Percentiles rank a stretch among this genome's conserved stretches.
Conservation (phyloP, 2,113 vertebrate species). For the Calyptommatus sinebrachiatus region DNA sequence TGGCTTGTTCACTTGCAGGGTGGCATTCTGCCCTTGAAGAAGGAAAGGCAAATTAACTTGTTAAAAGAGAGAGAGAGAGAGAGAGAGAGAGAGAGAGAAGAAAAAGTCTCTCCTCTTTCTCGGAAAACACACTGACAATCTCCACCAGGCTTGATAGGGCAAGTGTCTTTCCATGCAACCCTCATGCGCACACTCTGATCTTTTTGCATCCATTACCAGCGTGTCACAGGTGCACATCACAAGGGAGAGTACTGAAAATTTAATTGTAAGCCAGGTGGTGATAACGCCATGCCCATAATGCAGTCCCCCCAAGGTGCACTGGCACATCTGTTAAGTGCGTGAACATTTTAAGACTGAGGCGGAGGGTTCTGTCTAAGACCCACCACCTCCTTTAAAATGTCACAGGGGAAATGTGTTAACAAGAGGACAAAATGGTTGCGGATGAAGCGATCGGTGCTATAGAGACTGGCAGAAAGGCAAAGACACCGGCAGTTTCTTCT, state of each 20-base stretch:
- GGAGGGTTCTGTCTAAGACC: background rate
- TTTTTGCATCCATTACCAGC: constrained; percentile 29
- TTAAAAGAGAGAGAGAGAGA: accelerated
- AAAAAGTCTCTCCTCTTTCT: constrained; percentile 18
- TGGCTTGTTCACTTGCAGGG: constrained; percentile 25
- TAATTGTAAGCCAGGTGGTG: constrained; percentile 66
- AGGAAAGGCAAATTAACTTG: constrained; percentile 12
- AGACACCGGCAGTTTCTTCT: background rate
- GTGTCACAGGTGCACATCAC: constrained; percentile 66
- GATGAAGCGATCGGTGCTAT: background rate
- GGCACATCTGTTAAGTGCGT: constrained; percentile 2
- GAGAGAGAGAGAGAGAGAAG: background rate
- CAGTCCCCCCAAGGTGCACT: constrained; percentile 43
- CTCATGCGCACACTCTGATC: constrained; percentile 46
- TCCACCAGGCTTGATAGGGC: constrained; percentile 47
- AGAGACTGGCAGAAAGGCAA: background rate
- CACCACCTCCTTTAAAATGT: background rate
- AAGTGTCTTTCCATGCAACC: constrained; percentile 22
- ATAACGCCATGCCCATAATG: constrained; percentile 45
- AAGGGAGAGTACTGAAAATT: constrained; percentile 64
- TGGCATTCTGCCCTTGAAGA: constrained; percentile 9
- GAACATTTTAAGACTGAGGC: background rate
- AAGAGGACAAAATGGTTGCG: accelerated
- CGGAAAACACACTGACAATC: background rate
- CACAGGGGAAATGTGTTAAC: constrained; percentile 4